Evolutionary conservation across 2,797 vertebrate genomes (phyloP), one percentile per base, ranked within the genome.

Genomic region (Typhlichthys subterraneus): DNA sequence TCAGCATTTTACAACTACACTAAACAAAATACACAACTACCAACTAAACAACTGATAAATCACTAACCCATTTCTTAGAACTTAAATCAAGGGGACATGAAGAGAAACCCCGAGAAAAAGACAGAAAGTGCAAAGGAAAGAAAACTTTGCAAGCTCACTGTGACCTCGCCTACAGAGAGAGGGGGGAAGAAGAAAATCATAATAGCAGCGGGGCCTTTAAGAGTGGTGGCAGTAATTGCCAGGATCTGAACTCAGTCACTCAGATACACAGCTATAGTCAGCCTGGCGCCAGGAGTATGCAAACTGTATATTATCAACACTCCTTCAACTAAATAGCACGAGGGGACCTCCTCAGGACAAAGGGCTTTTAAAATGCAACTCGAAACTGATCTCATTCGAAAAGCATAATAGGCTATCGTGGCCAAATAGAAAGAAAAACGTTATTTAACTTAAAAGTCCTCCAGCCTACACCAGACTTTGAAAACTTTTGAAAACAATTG

Each of bases 221-320:
- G 95, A 94, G 92, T 89, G 86, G 90, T 91, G 82, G 93, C 93
- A 94, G 94, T 95, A 96, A 96, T 95, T 95, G 96, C 94, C 94
- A 92, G 94, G 94, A 95, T 94, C 92, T 93, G 88, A 92, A 91
- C 92, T 92, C 92, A 92, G 90, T 93, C 94, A 93, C 93, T 94
- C 94, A 96, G 94, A 95, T 95, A 94, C 95, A 92, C 93, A 93
- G 93, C 89, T 85, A 29, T 29, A 93, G 85, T 93, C 97, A 94
- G 95, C 86, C 95, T 96, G 97, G 96, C 96, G 97, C 97, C 97
- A 96, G 95, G 85, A 86, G 94, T 89, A 95, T 94, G 95, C 95
- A 93, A 96, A 97, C 95, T 94, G 93, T 96, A 93, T 95, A 96
- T 97, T 96, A 97, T 95, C 94, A 94, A 94, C 94, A 94, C 95